Percentiles rank a stretch among this genome's conserved stretches.
Evolutionary conservation across 92 coral and sea anemone genomes (phyloP).

Genomic region (Isaurus tuberculatus): DNA sequence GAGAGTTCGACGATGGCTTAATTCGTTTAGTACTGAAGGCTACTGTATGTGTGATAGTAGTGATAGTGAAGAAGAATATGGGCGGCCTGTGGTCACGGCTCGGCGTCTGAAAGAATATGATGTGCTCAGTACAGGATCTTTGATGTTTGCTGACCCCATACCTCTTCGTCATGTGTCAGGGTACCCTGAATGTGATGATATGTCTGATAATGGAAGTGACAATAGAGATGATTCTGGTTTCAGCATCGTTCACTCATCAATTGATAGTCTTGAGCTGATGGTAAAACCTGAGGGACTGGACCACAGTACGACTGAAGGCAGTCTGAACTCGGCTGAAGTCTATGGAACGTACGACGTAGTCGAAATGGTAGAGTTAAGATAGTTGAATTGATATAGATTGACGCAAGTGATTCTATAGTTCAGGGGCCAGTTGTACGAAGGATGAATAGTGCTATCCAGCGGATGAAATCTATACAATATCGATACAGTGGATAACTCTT

Average conservation of each 20-base stretch:
- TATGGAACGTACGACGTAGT: slow-evolving; percentile 83
- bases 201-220: slow-evolving; percentile 10
- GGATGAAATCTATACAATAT: too few relatives aligned
- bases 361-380: slow-evolving; percentile 76
- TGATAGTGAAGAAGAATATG: slow-evolving; percentile 23
- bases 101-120: slow-evolving; percentile 27
- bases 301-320: slow-evolving; percentile 15
- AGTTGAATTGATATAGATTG: not conserved
- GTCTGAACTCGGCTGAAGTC: slow-evolving; percentile 69
- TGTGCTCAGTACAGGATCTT: slow-evolving; percentile 28
- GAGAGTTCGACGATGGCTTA: slow-evolving; percentile 77
- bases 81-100: not conserved
- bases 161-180: not conserved
- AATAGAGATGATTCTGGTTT: slow-evolving; percentile 65
- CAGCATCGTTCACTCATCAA: slow-evolving; percentile 82
- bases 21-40: slow-evolving; percentile 38
- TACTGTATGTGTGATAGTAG: slow-evolving; percentile 40
- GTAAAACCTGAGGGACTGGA: not conserved
- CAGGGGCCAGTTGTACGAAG: too few relatives aligned
- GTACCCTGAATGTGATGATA: not conserved
- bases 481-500: too few relatives aligned
- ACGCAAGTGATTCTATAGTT: too few relatives aligned
- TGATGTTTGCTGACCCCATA: not conserved
- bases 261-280: slow-evolving; percentile 75
- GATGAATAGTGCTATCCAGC: too few relatives aligned